Base-by-base conservation (phyloP, 2,888 invertebrate species). In the Ennomos quercinarius region DNA sequence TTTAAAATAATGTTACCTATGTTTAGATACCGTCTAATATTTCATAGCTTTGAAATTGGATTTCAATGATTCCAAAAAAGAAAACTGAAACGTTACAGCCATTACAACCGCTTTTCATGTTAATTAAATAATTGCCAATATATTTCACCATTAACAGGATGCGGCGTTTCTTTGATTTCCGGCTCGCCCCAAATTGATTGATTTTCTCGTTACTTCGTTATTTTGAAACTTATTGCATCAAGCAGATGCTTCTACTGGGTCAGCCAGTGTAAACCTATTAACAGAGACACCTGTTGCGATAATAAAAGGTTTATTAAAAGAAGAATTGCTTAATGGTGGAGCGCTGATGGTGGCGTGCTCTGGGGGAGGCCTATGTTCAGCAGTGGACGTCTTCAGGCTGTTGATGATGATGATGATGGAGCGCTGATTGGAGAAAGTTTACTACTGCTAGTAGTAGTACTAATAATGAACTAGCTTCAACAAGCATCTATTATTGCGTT, bases 221-320 rank as follows among this genome's bases (percentile, higher is more conserved):
- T 67, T 65, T 60, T 62, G 57, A 65, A 53, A 50, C 44, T 44
- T 49, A 57, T 64, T 67, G 59, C 67, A 59, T 65, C 63, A 61
- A 66, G 73, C 78, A 78, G 75, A 77, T 78, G 75, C 65, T 65
- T 67, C 80, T 64, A 81, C 72, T 85, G 72, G 84, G 84, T 83
- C 83, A 80, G 41, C 63, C 64, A 43, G 61, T 55, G 47, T 59
- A 64, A 67, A 61, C 61, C 49, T 55, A 49, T 64, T 61, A 60
- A 43, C 45, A 57, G 45, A 62, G 42, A 64, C 59, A 66, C 64
- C 66, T 63, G 65, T 50, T 10, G 27, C 43, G 39, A 41, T 55
- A 43, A 50, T 39, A 52, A 35, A 45, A 37, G 40, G 38, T 2
- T 47, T 36, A 10, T 27, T 2, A 27, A 34, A 41, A 39, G 17